These are phyloP conservation scores for Colossoma macropomum DNA, from an alignment of 2,113 vertebrate species.

Conservation along the genomic window DNA sequence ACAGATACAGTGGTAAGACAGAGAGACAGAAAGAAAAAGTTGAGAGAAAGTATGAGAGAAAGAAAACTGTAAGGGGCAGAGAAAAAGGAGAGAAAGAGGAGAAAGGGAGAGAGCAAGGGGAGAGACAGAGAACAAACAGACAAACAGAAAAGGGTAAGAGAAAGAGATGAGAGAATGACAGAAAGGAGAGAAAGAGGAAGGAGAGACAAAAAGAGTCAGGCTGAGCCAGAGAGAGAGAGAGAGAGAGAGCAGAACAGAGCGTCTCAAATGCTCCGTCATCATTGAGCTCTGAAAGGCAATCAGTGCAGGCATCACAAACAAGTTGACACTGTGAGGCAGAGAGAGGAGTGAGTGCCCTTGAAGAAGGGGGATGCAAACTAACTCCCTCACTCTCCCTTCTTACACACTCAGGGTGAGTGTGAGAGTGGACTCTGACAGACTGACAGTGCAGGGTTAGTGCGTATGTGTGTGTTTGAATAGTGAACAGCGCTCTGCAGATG, in stretches of 20 bases:
- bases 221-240: too few species aligned
- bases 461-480: background rate
- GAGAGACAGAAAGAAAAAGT: background rate
- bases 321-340: background rate
- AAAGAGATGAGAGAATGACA: background rate
- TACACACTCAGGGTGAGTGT: background rate
- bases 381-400: conserved; percentile 39
- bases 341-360: background rate
- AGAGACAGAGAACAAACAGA: conserved; percentile 28
- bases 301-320: conserved; percentile 35
- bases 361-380: conserved; percentile 19
- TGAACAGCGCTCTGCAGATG: conserved; percentile 18
- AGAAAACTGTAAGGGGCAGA: too few species aligned
- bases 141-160: background rate
- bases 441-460: background rate
- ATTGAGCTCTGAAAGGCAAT: conserved; percentile 28
- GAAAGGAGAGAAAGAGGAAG: too few species aligned
- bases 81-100: too few species aligned
- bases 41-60: background rate
- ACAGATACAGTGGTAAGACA: background rate
- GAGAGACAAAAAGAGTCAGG: too few species aligned
- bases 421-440: conserved; percentile 34
- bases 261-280: conserved; percentile 29
- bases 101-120: background rate
- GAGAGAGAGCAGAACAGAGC: too few species aligned